Base-by-base conservation (phyloP, 2,888 invertebrate species). In the Drosophila formosana region DNA sequence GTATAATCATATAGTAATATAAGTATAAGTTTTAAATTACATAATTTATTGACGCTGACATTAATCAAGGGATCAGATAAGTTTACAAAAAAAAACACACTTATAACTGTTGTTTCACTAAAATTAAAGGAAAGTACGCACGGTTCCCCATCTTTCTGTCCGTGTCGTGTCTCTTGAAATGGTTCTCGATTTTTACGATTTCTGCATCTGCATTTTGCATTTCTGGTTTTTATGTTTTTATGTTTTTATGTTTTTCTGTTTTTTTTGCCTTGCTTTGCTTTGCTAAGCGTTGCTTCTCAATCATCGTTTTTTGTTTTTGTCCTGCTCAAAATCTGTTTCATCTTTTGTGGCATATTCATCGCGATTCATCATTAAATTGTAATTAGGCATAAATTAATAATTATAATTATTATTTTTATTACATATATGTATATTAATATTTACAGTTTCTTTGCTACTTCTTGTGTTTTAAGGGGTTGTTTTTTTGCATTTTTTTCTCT, bases 371-470 rank as follows among this genome's bases (percentile, higher is more conserved):
- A 67, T 76, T 79, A 60, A 79, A 72, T 79, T 77, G 66, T 72
- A 78, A 80, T 84, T 83, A 80, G 81, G 81, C 79, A 79, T 86
- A 85, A 77, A 77, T 86, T 83, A 79, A 69, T 70, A 56, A 72
- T 57, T 66, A 64, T 51, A 47, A 18, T 51, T 11, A 23, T 55
- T 57, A 51, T 37, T 64, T 63, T 64, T 75, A 70, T 71, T 75
- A 76, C 58, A 72, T 64, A 58, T 78, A 64, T 80, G 72, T 85
- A 82, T 82, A 83, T 73, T 68, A 83, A 87, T 90, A 89, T 89
- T 84, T 90, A 90, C 83, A 88, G 11, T 80, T 80, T 87, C 64
- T 86, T 83, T 86, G 81, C 81, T 82, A 82, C 71, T 72, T 71
- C 62, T 69, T 74, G 51, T 61, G 37, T 69, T 74, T 52, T 56